Percentiles rank a stretch among this genome's conserved stretches.
Conservation (phyloP, 2,113 vertebrate genomes). For the Gadus macrocephalus region DNA sequence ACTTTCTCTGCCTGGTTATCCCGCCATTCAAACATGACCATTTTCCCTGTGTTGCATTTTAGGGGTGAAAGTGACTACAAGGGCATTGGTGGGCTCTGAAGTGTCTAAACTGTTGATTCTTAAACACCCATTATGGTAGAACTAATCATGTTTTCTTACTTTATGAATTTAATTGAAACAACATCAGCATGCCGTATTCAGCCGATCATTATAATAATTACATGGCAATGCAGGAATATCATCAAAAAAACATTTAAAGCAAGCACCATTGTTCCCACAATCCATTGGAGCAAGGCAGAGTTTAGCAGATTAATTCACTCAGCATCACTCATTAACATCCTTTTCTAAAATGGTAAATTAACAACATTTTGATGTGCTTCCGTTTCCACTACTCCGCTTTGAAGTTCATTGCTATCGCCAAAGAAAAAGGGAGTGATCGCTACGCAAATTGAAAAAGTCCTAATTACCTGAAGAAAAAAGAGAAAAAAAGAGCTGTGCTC, state of each 20-base stretch:
- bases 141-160: conserved; percentile 1
- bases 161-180: background rate
- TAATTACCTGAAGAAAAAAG: conserved; percentile 20
- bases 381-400: background rate
- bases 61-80: background rate
- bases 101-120: background rate
- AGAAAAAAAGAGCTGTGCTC: conserved; percentile 18
- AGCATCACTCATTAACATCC: background rate
- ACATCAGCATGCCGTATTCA: background rate
- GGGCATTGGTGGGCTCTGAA: background rate
- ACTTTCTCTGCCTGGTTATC: background rate
- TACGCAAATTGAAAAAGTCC: conserved; percentile 28
- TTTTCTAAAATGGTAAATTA: background rate
- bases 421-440: background rate
- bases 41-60: background rate
- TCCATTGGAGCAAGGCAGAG: background rate
- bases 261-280: background rate
- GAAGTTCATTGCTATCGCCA: background rate
- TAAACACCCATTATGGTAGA: background rate
- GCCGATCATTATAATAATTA: background rate
- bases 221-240: background rate
- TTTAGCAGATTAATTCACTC: background rate
- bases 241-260: background rate
- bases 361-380: background rate
- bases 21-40: background rate